phyloP scores from a whole-genome alignment of 2,888 invertebrate species.

The Resseliella maxima region DNA sequence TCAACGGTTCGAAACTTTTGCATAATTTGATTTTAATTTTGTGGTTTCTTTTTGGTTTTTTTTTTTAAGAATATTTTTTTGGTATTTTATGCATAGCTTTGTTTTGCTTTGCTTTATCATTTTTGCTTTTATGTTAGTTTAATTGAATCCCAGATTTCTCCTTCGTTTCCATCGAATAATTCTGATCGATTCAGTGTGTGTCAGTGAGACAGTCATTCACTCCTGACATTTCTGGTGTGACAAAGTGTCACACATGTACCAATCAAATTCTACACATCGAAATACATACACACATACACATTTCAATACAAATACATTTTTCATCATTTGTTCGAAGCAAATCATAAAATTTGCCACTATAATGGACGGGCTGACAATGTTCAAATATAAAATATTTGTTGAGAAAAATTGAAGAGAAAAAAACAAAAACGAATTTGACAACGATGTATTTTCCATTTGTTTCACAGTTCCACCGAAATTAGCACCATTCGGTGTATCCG shows the following conservation, averaged over 20 bases:
- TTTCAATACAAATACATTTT: slow-evolving; percentile 65
- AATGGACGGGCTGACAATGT: no score
- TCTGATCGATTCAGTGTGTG: neutral
- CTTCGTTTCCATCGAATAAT: slow-evolving; percentile 69
- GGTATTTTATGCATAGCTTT: neutral
- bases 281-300: slow-evolving; percentile 69
- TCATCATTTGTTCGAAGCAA: no score
- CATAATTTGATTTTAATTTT: slow-evolving; percentile 56
- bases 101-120: neutral
- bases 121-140: neutral
- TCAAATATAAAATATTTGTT: no score
- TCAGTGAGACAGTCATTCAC: neutral
- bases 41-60: slow-evolving; percentile 69
- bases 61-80: slow-evolving; percentile 69
- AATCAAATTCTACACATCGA: no score
- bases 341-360: no score
- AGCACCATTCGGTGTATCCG: slow-evolving; percentile 77
- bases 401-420: no score
- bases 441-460: no score
- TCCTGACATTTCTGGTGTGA: neutral
- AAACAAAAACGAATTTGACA: no score
- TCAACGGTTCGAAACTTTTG: slow-evolving; percentile 71
- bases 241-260: no score
- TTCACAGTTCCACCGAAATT: slow-evolving; percentile 78
- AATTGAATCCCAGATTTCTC: neutral